These are phyloP conservation scores for Clivina fossor DNA, from an alignment of 2,888 invertebrate genomes.

Conservation along the genomic window DNA sequence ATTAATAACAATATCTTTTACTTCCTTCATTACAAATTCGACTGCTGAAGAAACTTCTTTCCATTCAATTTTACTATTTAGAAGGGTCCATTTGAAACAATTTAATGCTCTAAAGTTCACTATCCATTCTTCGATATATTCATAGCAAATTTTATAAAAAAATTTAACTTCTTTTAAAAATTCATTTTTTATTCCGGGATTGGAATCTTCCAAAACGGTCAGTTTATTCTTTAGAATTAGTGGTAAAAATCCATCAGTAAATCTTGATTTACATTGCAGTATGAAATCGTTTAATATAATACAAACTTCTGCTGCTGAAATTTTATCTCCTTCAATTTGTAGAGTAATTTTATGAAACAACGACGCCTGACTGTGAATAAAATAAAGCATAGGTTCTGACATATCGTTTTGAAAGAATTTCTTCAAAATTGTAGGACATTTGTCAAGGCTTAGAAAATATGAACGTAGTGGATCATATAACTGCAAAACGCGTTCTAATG, in stretches of 20 bases:
- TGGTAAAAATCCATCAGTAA: constrained; percentile 48
- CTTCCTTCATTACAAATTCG: too few species aligned
- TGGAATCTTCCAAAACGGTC: constrained; percentile 53
- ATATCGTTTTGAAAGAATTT: constrained; percentile 41
- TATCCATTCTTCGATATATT: constrained; percentile 32
- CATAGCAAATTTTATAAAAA: constrained; percentile 32
- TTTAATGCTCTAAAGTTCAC: constrained; percentile 14
- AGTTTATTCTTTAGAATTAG: constrained; percentile 59
- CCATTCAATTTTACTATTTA: too few species aligned
- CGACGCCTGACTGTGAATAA: constrained; percentile 41
- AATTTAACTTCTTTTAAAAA: constrained; percentile 30
- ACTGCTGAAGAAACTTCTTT: too few species aligned
- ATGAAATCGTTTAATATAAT: constrained; percentile 37
- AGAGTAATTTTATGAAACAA: constrained; percentile 34
- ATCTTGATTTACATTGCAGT: constrained; percentile 38
- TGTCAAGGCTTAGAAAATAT: constrained; percentile 43
- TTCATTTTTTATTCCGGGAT: constrained; percentile 28
- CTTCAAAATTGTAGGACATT: constrained; percentile 42
- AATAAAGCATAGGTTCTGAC: constrained; percentile 40
- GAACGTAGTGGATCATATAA: constrained; percentile 42
- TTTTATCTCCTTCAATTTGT: constrained; percentile 36
- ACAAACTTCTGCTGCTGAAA: constrained; percentile 40
- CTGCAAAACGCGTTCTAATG: constrained; percentile 40
- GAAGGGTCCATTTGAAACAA: too few species aligned
- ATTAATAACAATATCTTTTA: background rate